Percentiles rank a stretch among this genome's conserved stretches.
Conservation (phyloP, 2,888 invertebrate genomes). For the Chydorus sphaericus region DNA sequence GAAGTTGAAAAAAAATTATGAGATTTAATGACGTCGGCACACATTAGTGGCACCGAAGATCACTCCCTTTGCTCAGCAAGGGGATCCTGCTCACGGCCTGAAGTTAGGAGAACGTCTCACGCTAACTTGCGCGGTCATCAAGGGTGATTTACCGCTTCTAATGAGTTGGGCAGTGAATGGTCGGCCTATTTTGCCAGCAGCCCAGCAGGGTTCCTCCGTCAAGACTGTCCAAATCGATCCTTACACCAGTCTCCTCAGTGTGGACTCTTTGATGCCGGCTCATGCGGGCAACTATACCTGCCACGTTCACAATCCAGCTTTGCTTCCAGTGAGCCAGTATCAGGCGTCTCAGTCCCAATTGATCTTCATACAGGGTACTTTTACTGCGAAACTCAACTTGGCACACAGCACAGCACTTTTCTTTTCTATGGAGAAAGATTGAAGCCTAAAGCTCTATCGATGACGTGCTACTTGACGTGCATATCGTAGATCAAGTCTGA, state of each 20-base stretch:
- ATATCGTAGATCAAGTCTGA: too few species aligned
- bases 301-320: conserved; percentile 53
- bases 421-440: too few species aligned
- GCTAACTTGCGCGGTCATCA: conserved; percentile 55
- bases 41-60: conserved; percentile 64
- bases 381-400: conserved; percentile 26
- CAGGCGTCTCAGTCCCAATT: conserved; percentile 42
- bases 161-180: conserved; percentile 64
- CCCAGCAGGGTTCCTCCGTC: conserved; percentile 39
- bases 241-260: conserved; percentile 60
- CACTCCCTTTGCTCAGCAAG: conserved; percentile 52
- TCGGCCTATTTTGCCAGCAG: conserved; percentile 32
- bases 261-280: conserved; percentile 55
- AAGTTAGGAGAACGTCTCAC: conserved; percentile 58
- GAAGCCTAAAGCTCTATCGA: too few species aligned
- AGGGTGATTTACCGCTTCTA: conserved; percentile 58
- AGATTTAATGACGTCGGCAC: too few species aligned
- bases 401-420: too few species aligned
- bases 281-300: conserved; percentile 66
- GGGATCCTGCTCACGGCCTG: conserved; percentile 44
- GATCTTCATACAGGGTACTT: conserved; percentile 60
- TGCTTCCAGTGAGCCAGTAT: conserved; percentile 36
- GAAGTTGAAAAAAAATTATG: conserved; percentile 16
- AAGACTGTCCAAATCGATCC: conserved; percentile 56
- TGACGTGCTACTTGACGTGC: too few species aligned